Evolutionary conservation across 2,888 invertebrate species (phyloP), one percentile per base, ranked within the genome.

Genomic region (Ochropleura plecta): DNA sequence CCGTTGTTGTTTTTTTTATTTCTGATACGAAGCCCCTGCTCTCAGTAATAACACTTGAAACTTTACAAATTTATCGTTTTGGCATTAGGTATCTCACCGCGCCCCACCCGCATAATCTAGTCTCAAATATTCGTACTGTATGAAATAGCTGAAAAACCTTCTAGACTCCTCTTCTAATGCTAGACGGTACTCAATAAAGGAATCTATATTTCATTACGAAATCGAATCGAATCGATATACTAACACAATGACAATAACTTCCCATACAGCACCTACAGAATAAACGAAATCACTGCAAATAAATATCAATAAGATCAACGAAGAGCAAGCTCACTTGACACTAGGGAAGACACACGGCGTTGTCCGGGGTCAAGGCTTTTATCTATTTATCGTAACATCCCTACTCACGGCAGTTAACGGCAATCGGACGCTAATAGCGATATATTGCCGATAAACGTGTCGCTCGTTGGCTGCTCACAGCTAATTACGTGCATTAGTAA

Each of bases 401-500:
- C 93, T 72, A 80, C 66, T 86, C 65, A 89, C 89, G 88, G 87
- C 93, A 95, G 94, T 96, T 96, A 95, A 91, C 95, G 91, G 94
- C 93, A 90, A 94, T 95, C 91, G 91, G 87, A 90, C 91, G 88
- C 88, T 95, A 95, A 95, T 94, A 88, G 90, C 93, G 91, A 96
- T 95, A 91, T 94, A 96, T 94, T 77, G 95, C 90, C 92, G 89
- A 92, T 94, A 93, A 94, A 92, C 79, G 88, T 79, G 88, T 90
- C 90, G 93, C 92, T 94, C 90, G 93, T 92, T 91, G 90, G 90
- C 87, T 88, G 86, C 89, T 93, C 89, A 90, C 93, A 92, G 93
- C 92, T 95, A 94, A 95, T 95, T 94, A 94, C 94, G 87, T 95
- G 94, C 92, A 95, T 95, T 95, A 95, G 93, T 95, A 93, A 96